Base-by-base conservation (phyloP, 2,888 invertebrate species). In the Leuctra nigra region DNA sequence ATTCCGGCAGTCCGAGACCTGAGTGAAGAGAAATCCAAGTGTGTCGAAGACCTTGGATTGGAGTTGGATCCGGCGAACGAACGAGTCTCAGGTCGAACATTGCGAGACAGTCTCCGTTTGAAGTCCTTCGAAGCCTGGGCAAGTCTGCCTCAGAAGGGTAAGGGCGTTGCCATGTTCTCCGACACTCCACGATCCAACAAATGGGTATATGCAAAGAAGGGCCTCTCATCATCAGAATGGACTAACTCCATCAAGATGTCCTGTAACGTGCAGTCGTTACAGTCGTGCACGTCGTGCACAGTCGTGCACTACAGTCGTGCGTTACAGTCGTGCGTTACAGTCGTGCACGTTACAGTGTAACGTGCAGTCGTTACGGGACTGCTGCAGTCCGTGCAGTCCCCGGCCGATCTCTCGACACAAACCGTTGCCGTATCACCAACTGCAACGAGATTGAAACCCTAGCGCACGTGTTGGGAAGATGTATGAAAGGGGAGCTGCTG, bases 361-460 rank as follows among this genome's bases (percentile, higher is more conserved):
- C n/a, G n/a, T n/a, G n/a, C n/a, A n/a, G n/a, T n/a, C n/a, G n/a
- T n/a, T n/a, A n/a, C n/a, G n/a, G n/a, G n/a, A n/a, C n/a, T n/a
- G 41, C 41, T 11, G 41, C 38, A 4, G 38, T 38, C 16, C 38
- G 11, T 14, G 38, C 38, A 38, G 38, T 38, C 38, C 38, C 38
- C 6, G 38, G 38, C 7, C 6, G 38, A 38, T 14, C 38, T n/a
- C 38, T 14, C 7, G n/a, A 38, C 38, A 41, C 7, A 6, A 41
- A n/a, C 41, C 41, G 41, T 14, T 38, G 38, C 16, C 38, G 38
- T 9, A 6, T n/a, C 14, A 4, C 7, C 4, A 4, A 9, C n/a
- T 38, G 38, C 38, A 38, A 38, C 38, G 38, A 9, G 38, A 38
- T 38, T 38, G 38, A 38, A 38, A 38, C 38, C 38, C 6, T 38